Conservation (phyloP, 2,888 invertebrate species). For the Eretmocerus hayati region DNA sequence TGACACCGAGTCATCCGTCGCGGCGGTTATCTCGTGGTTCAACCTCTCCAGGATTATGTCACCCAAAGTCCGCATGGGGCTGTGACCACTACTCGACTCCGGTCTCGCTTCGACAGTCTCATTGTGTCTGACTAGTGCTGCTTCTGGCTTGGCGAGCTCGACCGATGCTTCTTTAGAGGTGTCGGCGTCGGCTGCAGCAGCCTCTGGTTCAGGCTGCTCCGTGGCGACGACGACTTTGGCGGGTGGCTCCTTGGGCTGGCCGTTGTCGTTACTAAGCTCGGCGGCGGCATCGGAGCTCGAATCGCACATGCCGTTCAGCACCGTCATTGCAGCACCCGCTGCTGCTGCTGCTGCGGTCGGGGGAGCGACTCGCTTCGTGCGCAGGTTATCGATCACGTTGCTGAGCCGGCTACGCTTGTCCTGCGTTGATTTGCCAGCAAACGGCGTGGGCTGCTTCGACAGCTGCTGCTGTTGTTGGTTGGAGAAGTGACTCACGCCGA, state of each 20-base stretch:
- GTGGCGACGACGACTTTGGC: not conserved
- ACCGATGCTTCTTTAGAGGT: no score
- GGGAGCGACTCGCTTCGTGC: conserved; percentile 42
- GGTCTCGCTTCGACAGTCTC: conserved; percentile 1
- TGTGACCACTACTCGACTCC: conserved; percentile 15
- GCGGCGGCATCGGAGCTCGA: not conserved
- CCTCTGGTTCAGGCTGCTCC: not conserved
- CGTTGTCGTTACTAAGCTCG: conserved; percentile 11
- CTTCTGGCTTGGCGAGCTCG: no score
- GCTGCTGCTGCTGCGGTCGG: conserved; percentile 24
- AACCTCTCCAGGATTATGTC: conserved; percentile 35
- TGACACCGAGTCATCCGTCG: conserved; percentile 16
- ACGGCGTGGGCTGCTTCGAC: conserved; percentile 25
- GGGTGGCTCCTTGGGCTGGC: conserved; percentile 1
- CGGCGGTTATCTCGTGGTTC: conserved; percentile 21
- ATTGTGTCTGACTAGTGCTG: no score
- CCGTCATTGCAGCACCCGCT: conserved; percentile 32
- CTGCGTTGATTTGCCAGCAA: conserved; percentile 35
- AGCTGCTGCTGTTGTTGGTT: conserved; percentile 7
- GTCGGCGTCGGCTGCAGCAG: no score
- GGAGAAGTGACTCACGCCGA: no score
- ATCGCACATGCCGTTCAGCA: conserved; percentile 41
- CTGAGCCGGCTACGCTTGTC: conserved; percentile 43
- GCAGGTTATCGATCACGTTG: conserved; percentile 43
- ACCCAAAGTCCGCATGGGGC: conserved; percentile 27